Percentiles rank a stretch among this genome's conserved stretches.
These are phyloP conservation scores for Stichopus horrens DNA, from an alignment of 53 echinoderm and acorn worm genomes.

Conservation along the genomic window DNA sequence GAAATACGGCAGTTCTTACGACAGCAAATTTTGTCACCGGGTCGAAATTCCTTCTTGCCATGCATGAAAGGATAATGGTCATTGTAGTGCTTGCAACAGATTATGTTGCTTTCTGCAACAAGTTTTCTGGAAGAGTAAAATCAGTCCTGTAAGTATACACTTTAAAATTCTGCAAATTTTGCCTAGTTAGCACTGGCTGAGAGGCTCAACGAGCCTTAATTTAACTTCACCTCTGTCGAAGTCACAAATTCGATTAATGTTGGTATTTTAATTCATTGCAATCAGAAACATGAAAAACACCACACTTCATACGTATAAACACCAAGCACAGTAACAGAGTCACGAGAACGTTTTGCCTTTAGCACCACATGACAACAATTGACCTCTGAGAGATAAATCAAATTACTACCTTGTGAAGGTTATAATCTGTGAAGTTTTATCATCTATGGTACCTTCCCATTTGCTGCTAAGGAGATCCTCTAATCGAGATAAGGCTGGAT, in stretches of 20 bases:
- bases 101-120: conserved; percentile 17
- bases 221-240: no score
- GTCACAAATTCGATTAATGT: no score
- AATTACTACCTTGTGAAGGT: conserved; percentile 12
- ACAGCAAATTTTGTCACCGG: conserved; percentile 49
- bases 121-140: conserved; percentile 12
- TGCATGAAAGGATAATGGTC: conserved; percentile 13
- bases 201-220: no score
- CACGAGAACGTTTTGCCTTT: background rate
- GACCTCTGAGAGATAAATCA: background rate
- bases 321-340: no score
- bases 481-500: background rate
- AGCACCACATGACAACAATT: background rate
- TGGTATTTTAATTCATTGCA: no score
- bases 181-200: no score
- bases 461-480: conserved; percentile 1
- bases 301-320: no score
- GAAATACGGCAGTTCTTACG: conserved; percentile 36
- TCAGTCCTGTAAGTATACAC: no score
- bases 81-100: conserved; percentile 44
- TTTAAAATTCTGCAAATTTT: no score
- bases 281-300: no score
- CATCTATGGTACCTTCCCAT: background rate
- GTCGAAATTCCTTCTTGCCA: background rate
- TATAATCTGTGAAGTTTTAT: conserved; percentile 1